Evolutionary conservation across 2,113 vertebrate genomes (phyloP).

Genomic region (Macrotus californicus): DNA sequence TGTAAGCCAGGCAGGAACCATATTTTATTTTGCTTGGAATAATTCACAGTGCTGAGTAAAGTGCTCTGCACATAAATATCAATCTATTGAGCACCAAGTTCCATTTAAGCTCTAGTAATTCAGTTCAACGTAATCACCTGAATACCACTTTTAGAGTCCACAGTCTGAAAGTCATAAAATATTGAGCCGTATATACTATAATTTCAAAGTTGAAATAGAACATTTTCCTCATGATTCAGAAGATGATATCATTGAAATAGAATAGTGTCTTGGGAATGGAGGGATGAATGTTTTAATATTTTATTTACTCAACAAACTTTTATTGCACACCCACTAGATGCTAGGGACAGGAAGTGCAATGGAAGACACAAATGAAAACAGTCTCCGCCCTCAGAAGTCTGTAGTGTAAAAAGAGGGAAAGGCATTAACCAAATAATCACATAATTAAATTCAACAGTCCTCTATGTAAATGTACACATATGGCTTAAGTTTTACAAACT

Average conservation of each 20-base stretch:
- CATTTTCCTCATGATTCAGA: slow-evolving; percentile 2
- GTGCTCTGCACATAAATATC: not conserved
- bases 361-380: not conserved
- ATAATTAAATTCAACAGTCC: not conserved
- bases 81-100: not conserved
- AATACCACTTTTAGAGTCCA: not conserved
- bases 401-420: not conserved
- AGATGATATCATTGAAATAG: not conserved
- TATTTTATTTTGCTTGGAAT: not conserved
- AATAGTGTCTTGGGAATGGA: not conserved
- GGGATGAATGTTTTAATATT: not conserved
- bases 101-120: slow-evolving; percentile 12
- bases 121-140: not conserved
- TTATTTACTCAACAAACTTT: not conserved
- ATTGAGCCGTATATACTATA: not conserved
- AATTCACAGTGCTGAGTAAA: not conserved
- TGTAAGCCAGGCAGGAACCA: not conserved
- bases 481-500: not conserved
- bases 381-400: not conserved
- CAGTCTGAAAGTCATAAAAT: not conserved
- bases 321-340: not conserved
- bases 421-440: not conserved
- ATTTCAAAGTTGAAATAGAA: not conserved
- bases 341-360: not conserved
- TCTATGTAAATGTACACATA: not conserved